Evolutionary conservation across 2,888 invertebrate species (phyloP), one percentile per base, ranked within the genome.

Genomic region (Phaedon cochleariae): DNA sequence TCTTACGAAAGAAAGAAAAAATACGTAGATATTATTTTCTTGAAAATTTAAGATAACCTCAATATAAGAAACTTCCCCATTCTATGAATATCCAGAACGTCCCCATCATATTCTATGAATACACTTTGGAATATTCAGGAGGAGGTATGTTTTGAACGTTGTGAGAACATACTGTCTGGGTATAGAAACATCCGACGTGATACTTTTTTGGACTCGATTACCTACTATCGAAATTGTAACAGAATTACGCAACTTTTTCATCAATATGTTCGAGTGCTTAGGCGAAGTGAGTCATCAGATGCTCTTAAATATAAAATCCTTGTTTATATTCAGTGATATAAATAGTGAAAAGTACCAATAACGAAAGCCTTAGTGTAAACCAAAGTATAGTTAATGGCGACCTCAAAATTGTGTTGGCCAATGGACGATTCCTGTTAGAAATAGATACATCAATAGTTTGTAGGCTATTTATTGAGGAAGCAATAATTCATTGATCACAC

Each of bases 241-340:
- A 41, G 41, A 41, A 10, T 15, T 15, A 41, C 4, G 41, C 41
- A 41, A 41, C 15, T 41, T 41, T 41, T 41, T 41, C 7, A 3
- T 26, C 41, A 15, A 12, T 41, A 15, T 41, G 15, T 41, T 15
- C 41, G 6, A 41, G 41, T 15, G 41, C 41, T 41, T n/a, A 4
- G 9, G 10, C 55, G 29, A 57, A 45, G 57, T 65, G 65, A 65
- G 54, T 65, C 65, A 65, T 53, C 37, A 22, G 48, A 65, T 65
- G 54, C 59, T 58, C 57, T 65, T 46, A 53, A 57, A 61, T 53
- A 65, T 65, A 65, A 65, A 65, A 58, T 54, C 48, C 45, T 12
- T 65, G 65, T 65, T 65, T 65, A 65, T 48, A 59, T 62, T 62
- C 53, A 37, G 58, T 17, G 65, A 58, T 65, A 65, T 65, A 62